These are phyloP conservation scores for Montipora capricornis DNA, from an alignment of 64 coral and sea anemone species.

Conservation along the genomic window DNA sequence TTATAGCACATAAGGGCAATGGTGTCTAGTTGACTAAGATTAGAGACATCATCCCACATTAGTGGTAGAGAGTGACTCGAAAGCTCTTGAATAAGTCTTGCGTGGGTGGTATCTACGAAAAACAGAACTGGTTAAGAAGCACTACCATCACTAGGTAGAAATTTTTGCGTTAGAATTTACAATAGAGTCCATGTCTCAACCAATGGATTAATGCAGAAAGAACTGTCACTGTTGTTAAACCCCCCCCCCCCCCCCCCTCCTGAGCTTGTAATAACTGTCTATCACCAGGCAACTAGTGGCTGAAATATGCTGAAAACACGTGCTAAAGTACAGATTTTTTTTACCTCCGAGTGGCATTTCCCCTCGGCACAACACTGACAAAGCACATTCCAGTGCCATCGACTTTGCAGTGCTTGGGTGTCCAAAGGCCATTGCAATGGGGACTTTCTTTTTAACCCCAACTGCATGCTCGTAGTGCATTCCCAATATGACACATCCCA, in stretches of 20 bases:
- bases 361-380: neutral
- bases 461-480: neutral
- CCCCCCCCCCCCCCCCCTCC: too few relatives aligned
- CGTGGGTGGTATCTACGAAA: neutral
- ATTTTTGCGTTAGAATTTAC: neutral
- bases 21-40: neutral
- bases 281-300: neutral
- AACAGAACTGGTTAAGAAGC: neutral
- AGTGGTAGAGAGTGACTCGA: neutral
- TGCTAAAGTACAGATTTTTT: neutral
- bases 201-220: neutral
- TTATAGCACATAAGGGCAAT: slow-evolving; percentile 16
- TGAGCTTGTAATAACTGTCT: neutral
- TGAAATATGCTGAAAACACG: neutral
- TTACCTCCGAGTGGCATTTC: slow-evolving; percentile 4
- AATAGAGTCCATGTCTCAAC: neutral
- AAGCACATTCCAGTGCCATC: neutral
- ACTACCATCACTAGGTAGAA: neutral
- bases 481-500: neutral
- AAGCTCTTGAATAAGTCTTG: neutral
- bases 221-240: neutral
- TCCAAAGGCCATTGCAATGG: neutral
- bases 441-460: neutral
- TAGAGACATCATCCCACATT: neutral
- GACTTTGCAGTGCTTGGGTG: neutral